phyloP scores from a whole-genome alignment of 2,797 vertebrate species.

The Xenopus petersii region DNA sequence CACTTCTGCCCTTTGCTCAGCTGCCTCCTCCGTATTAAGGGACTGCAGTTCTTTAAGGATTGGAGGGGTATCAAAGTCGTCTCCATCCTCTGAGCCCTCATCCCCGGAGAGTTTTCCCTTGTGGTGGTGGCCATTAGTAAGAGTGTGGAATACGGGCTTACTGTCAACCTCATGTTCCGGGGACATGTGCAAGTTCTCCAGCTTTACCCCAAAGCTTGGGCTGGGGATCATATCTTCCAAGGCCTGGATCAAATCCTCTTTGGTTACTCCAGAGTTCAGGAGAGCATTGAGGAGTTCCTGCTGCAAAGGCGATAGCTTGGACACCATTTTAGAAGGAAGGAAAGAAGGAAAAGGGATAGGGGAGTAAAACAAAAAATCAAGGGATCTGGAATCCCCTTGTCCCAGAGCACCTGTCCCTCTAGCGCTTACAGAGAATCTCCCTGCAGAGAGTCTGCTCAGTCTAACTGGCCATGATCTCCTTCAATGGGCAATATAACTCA shows the following conservation, averaged over 20 bases:
- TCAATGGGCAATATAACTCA: constrained; percentile 84
- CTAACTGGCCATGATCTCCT: constrained; percentile 87
- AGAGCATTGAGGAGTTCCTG: constrained; percentile 92
- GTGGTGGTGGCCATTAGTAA: constrained; percentile 86
- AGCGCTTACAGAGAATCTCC: constrained; percentile 58
- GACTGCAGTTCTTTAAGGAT: constrained; percentile 94
- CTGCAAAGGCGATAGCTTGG: constrained; percentile 92
- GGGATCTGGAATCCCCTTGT: constrained; percentile 37
- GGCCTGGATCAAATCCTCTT: constrained; percentile 85
- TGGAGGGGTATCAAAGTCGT: constrained; percentile 93
- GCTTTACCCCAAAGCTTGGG: constrained; percentile 82
- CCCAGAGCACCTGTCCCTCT: constrained; percentile 59
- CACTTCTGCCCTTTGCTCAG: constrained; percentile 91
- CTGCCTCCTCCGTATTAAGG: constrained; percentile 94
- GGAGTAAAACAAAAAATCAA: constrained; percentile 37
- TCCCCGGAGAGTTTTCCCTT: constrained; percentile 88
- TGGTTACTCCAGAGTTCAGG: constrained; percentile 88
- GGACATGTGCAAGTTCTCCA: constrained; percentile 84
- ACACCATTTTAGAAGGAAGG: constrained; percentile 80
- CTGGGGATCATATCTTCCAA: constrained; percentile 89
- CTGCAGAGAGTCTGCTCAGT: constrained; percentile 75
- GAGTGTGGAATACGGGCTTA: constrained; percentile 83
- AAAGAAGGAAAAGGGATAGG: constrained; percentile 28
- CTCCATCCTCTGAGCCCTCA: constrained; percentile 94
- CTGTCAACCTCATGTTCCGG: constrained; percentile 76